phyloP scores from a whole-genome alignment of 1,140 invertebrate genomes.

The Episyrphus balteatus region DNA sequence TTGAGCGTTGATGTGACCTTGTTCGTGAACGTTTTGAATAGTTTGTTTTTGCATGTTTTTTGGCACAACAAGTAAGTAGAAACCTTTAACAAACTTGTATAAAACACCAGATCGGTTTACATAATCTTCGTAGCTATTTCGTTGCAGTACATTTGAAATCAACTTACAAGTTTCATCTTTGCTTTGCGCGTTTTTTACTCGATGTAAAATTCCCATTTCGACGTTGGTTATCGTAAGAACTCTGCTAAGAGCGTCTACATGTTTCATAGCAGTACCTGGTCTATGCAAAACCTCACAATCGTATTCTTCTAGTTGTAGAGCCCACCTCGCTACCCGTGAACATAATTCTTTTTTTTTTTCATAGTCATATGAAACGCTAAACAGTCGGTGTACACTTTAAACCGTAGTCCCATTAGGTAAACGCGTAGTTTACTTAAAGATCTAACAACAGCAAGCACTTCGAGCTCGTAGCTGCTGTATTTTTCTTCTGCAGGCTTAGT shows the following conservation, averaged over 20 bases:
- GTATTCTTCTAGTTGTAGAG: conserved; percentile 20
- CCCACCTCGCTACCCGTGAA: conserved; percentile 16
- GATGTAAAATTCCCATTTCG: background rate
- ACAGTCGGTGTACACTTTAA: conserved; percentile 17
- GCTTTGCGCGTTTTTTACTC: conserved; percentile 2
- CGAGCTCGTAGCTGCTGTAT: conserved; percentile 19
- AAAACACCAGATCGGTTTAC: background rate
- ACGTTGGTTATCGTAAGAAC: conserved; percentile 13
- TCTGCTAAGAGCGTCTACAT: conserved; percentile 37
- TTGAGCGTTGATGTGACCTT: conserved; percentile 27
- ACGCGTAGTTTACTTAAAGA: conserved; percentile 15
- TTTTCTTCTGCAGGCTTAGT: conserved; percentile 17
- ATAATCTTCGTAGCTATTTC: background rate
- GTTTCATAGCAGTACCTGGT: conserved; percentile 28
- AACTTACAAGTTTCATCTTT: conserved; percentile 1
- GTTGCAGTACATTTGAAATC: background rate
- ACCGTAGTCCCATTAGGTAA: conserved; percentile 6
- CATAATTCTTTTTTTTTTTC: conserved; percentile 19
- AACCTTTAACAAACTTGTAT: conserved; percentile 8
- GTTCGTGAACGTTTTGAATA: conserved; percentile 20
- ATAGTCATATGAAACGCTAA: conserved; percentile 24
- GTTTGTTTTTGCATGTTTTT: conserved; percentile 19
- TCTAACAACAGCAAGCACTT: conserved; percentile 14
- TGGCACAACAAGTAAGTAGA: conserved; percentile 19
- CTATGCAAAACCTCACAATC: conserved; percentile 33